These are phyloP conservation scores for Ateles fusciceps DNA, from an alignment of 2,797 vertebrate species.

Conservation along the genomic window DNA sequence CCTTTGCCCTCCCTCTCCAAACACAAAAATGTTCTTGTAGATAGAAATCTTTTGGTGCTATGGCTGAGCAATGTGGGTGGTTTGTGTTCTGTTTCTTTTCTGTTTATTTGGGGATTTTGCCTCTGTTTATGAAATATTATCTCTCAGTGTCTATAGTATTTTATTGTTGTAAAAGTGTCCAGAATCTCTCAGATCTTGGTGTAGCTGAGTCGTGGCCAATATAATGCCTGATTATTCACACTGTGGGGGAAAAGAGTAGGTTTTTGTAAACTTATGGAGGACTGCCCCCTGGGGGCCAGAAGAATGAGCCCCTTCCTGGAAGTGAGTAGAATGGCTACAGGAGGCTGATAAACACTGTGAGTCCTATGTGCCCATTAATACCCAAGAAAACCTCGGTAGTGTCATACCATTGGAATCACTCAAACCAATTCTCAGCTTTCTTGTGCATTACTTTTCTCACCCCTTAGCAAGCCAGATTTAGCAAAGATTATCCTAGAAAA, in stretches of 20 bases:
- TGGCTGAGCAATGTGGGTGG: not conserved
- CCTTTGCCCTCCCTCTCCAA: not conserved
- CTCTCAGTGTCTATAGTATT: not conserved
- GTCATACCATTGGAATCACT: not conserved
- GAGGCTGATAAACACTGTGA: not conserved
- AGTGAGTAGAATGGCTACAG: not conserved
- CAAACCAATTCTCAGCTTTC: not conserved
- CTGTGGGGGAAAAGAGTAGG: not conserved
- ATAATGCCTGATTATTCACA: not conserved
- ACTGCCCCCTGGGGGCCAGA: not conserved
- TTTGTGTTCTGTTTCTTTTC: constrained; percentile 37
- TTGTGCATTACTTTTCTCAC: not conserved
- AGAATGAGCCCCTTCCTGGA: not conserved
- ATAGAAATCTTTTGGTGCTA: not conserved
- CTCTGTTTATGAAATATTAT: constrained; percentile 55
- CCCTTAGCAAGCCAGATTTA: not conserved
- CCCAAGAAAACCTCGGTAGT: not conserved
- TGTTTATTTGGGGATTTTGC: constrained; percentile 35
- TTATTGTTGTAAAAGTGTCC: constrained; percentile 33
- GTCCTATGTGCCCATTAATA: not conserved
- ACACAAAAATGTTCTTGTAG: not conserved
- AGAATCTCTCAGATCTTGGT: constrained; percentile 51
- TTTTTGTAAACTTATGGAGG: not conserved
- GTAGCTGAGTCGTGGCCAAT: constrained; percentile 20
- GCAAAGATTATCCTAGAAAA: not conserved